Conservation (phyloP, 1,140 invertebrate genomes). For the Drosophila nasuta region DNA sequence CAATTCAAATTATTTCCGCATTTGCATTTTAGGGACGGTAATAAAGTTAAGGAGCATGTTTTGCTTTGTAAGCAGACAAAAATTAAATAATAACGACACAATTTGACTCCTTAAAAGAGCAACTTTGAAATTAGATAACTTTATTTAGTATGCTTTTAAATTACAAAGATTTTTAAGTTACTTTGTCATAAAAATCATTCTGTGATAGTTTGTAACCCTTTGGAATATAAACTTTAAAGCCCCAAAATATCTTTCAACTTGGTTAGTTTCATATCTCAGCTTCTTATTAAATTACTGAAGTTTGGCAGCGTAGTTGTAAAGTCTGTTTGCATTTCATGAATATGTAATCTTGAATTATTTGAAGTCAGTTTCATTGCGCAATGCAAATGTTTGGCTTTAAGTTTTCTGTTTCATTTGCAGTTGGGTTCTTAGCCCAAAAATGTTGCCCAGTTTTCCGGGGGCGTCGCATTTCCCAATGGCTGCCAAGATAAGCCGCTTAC, state of each 20-base stretch:
- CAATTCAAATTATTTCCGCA: constrained; percentile 30
- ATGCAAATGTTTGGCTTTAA: constrained; percentile 11
- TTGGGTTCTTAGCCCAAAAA: not conserved
- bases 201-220: too few relatives aligned
- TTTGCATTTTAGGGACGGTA: constrained; percentile 1
- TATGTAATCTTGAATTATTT: constrained; percentile 17
- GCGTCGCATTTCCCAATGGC: not conserved
- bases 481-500: constrained; percentile 70
- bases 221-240: too few relatives aligned
- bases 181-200: too few relatives aligned
- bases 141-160: too few relatives aligned
- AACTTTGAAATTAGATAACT: too few relatives aligned
- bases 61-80: not conserved
- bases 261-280: not conserved
- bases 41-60: not conserved
- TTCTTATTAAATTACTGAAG: not conserved
- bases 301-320: not conserved
- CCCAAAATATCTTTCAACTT: too few relatives aligned
- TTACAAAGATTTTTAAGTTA: too few relatives aligned
- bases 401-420: constrained; percentile 22
- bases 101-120: not conserved
- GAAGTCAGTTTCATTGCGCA: constrained; percentile 2
- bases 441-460: constrained; percentile 36
- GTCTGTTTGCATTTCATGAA: constrained; percentile 7
- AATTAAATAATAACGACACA: not conserved